A percentile compares a stretch with the other conserved stretches of the same genome.
phyloP scores from a whole-genome alignment of 2,113 vertebrate species.

The Tragelaphus scriptus region DNA sequence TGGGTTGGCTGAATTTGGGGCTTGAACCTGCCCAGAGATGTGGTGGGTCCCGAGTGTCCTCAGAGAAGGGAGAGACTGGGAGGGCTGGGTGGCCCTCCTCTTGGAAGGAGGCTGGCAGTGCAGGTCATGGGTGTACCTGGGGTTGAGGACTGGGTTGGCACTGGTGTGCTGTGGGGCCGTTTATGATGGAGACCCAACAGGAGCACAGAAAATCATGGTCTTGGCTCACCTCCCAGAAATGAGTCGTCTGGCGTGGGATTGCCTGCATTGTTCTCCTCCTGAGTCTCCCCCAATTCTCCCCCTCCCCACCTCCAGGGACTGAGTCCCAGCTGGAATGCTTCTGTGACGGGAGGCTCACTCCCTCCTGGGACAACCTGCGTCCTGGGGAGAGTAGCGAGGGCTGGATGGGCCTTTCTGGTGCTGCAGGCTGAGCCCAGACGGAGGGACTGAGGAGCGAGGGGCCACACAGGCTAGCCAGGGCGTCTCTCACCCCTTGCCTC shows the following conservation, averaged over 20 bases:
- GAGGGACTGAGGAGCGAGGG: neutral
- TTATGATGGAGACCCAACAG: neutral
- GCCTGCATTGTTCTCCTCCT: neutral
- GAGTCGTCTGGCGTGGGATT: neutral
- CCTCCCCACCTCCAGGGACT: neutral
- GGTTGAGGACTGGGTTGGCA: neutral
- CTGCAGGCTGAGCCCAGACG: neutral
- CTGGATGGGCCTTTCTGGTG: neutral
- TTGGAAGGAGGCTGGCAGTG: neutral
- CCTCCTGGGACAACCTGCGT: accelerated
- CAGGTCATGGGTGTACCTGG: neutral
- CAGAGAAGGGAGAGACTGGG: neutral
- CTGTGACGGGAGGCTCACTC: neutral
- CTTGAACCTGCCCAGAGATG: neutral
- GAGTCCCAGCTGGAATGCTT: neutral
- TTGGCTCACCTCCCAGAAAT: neutral
- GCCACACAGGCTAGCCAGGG: neutral
- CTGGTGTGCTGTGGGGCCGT: accelerated
- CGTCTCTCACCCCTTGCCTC: neutral
- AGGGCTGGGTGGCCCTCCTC: neutral
- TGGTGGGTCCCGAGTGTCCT: neutral
- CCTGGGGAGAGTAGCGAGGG: neutral
- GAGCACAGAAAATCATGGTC: neutral
- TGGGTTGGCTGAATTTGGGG: neutral
- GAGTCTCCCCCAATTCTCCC: neutral